A percentile compares a stretch with the other conserved stretches of the same genome.
phyloP scores from a whole-genome alignment of 2,797 vertebrate genomes.

The Microchirus variegatus region DNA sequence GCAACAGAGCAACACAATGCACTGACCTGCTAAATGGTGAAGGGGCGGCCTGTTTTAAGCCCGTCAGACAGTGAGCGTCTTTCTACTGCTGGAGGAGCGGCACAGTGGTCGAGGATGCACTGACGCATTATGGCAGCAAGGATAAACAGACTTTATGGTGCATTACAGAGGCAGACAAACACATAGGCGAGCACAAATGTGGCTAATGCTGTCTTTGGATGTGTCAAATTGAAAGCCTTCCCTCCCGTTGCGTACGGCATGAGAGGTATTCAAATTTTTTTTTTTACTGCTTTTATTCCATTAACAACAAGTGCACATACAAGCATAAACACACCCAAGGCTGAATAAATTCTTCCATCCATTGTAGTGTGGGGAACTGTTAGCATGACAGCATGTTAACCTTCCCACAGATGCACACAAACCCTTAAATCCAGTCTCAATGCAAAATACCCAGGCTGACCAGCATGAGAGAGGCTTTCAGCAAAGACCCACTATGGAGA shows the following conservation, averaged over 20 bases:
- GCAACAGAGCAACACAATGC: conserved; percentile 50
- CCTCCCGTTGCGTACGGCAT: conserved; percentile 59
- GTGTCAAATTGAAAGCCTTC: conserved; percentile 70
- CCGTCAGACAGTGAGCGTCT: conserved; percentile 4
- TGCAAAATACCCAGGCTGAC: conserved; percentile 64
- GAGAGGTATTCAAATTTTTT: conserved; percentile 41
- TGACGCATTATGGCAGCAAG: conserved; percentile 60
- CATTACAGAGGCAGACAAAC: conserved; percentile 64
- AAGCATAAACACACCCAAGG: conserved; percentile 25
- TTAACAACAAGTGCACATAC: conserved; percentile 17
- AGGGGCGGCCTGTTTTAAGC: conserved; percentile 46
- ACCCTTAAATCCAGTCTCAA: conserved; percentile 64
- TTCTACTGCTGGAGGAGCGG: conserved; percentile 53
- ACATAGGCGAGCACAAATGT: conserved; percentile 36
- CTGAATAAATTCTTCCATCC: conserved; percentile 35
- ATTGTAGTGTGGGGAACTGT: conserved; percentile 47
- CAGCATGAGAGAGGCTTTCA: conserved; percentile 62
- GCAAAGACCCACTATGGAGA: conserved; percentile 54
- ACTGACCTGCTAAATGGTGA: conserved; percentile 56
- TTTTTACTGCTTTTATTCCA: conserved; percentile 33
- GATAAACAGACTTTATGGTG: conserved; percentile 79
- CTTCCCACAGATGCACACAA: conserved; percentile 39
- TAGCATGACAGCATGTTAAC: conserved; percentile 58
- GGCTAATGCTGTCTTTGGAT: conserved; percentile 36
- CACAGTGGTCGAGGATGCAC: conserved; percentile 47